These are phyloP conservation scores for Brotogeris chrysoptera DNA, from an alignment of 2,797 vertebrate species.

Conservation along the genomic window DNA sequence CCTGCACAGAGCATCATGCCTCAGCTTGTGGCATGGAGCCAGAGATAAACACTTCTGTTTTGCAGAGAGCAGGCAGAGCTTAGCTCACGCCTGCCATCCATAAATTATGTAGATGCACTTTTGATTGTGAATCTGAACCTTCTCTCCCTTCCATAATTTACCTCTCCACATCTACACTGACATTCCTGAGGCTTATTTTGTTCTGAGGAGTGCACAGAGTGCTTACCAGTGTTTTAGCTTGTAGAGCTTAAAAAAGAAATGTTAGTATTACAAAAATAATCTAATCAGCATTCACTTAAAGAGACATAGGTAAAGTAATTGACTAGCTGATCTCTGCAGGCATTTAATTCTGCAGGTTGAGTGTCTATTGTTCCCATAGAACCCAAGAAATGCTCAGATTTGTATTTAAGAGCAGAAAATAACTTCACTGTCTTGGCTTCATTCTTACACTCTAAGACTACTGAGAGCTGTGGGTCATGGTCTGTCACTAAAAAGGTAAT, in stretches of 20 bases:
- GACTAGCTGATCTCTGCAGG: background rate
- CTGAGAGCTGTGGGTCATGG: slow-evolving; percentile 30
- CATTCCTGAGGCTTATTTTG: background rate
- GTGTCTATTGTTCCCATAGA: slow-evolving; percentile 25
- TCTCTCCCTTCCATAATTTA: background rate
- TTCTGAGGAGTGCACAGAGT: background rate
- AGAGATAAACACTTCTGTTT: background rate
- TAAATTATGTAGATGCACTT: background rate
- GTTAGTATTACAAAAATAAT: background rate
- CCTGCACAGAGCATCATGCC: background rate
- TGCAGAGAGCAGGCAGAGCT: background rate
- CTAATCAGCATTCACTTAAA: background rate
- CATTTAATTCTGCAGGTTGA: background rate
- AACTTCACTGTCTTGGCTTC: slow-evolving; percentile 15
- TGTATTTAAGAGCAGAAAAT: slow-evolving; percentile 17
- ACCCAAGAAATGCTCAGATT: background rate
- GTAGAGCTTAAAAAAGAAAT: background rate
- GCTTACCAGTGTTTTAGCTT: background rate
- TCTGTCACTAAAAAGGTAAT: slow-evolving; percentile 58
- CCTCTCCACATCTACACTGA: background rate
- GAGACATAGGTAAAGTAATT: background rate
- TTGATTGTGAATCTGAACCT: background rate
- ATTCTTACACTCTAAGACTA: background rate
- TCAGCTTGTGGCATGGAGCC: background rate
- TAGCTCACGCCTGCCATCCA: background rate